phyloP scores from a whole-genome alignment of 1,140 invertebrate genomes.

The Chionoecetes opilio region DNA sequence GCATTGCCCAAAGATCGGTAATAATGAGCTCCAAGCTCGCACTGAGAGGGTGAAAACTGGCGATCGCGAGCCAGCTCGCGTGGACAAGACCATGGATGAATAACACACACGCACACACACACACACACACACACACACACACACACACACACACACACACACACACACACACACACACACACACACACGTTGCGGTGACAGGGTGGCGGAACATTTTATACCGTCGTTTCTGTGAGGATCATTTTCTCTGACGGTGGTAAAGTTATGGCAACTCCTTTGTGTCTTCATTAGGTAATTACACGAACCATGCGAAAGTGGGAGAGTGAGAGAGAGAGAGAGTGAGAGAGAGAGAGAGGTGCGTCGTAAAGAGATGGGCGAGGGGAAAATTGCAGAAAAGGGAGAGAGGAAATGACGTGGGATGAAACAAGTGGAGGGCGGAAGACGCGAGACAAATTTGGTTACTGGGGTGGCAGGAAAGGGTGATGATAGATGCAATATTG shows the following conservation, averaged over 20 bases:
- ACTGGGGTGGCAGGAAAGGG: slow-evolving; percentile 56
- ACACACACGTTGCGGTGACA: not conserved
- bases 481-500: slow-evolving; percentile 72
- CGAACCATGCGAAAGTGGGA: slow-evolving; percentile 12
- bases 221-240: not conserved
- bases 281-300: slow-evolving; percentile 40
- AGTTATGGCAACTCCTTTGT: slow-evolving; percentile 14
- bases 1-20: too few species aligned
- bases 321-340: too few species aligned
- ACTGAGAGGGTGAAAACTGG: too few species aligned
- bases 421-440: slow-evolving; percentile 47
- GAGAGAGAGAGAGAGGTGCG: slow-evolving; percentile 32
- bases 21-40: too few species aligned
- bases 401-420: slow-evolving; percentile 22
- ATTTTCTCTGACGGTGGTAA: not conserved
- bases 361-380: slow-evolving; percentile 44
- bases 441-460: slow-evolving; percentile 63
- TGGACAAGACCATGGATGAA: too few species aligned
- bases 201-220: slow-evolving; percentile 27
- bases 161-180: not conserved
- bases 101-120: not conserved
- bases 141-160: not conserved
- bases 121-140: not conserved
- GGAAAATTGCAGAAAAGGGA: slow-evolving; percentile 32
- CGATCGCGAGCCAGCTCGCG: too few species aligned